Conservation (phyloP, 1,140 invertebrate species). For the Apis mellifera region Amel_HAv3.1 CM009938.2:5076001-5076500, state of each 20-base stretch:
- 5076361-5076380: background rate
- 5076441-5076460: background rate
- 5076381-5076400: background rate
- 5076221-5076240: background rate
- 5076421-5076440: background rate
- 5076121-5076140: background rate
- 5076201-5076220: background rate
- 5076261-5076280: background rate
- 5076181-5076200: background rate
- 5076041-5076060: slow-evolving; percentile 27
- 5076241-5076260: background rate
- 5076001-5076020: background rate
- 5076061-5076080: background rate
- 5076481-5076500: background rate
- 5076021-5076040: slow-evolving; percentile 3
- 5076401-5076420: background rate
- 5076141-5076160: background rate
- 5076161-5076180: background rate
- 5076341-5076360: background rate
- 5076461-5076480: background rate
- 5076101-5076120: no score
- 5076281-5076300: background rate
- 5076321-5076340: background rate
- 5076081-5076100: background rate
- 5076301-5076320: background rate